Evolutionary conservation across 2,888 invertebrate genomes (phyloP).

Genomic region (Ophion ellenae): DNA sequence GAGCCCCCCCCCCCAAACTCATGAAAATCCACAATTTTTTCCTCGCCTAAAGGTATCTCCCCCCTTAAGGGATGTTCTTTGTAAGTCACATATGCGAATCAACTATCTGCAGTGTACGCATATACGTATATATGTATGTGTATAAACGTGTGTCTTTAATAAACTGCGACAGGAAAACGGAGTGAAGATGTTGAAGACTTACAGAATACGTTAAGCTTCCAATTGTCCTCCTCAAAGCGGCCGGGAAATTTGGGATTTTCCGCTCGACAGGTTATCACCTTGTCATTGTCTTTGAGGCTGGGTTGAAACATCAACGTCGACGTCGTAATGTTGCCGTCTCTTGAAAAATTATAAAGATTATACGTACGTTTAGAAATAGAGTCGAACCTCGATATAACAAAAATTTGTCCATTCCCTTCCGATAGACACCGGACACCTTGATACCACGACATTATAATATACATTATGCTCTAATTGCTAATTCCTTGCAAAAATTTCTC

Average conservation of each 20-base stretch:
- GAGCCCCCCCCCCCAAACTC: no score
- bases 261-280: constrained; percentile 91
- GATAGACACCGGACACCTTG: no score
- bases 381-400: no score
- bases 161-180: not conserved
- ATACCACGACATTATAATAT: no score
- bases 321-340: constrained; percentile 92
- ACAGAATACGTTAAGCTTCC: constrained; percentile 95
- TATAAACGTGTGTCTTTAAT: not conserved
- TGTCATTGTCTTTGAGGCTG: constrained; percentile 91
- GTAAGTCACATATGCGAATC: not conserved
- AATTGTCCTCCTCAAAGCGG: constrained; percentile 90
- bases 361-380: not conserved
- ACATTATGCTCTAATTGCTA: no score
- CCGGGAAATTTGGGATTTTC: constrained; percentile 90
- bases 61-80: no score
- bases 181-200: constrained; percentile 83
- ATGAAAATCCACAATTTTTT: no score
- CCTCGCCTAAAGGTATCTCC: no score
- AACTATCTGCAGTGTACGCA: not conserved
- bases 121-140: not conserved
- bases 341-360: constrained; percentile 84
- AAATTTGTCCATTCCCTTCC: no score
- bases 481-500: no score
- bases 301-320: constrained; percentile 91